Evolutionary conservation across 2,113 vertebrate species (phyloP), one percentile per base, ranked within the genome.

Genomic region (Stigmatopora argus): DNA sequence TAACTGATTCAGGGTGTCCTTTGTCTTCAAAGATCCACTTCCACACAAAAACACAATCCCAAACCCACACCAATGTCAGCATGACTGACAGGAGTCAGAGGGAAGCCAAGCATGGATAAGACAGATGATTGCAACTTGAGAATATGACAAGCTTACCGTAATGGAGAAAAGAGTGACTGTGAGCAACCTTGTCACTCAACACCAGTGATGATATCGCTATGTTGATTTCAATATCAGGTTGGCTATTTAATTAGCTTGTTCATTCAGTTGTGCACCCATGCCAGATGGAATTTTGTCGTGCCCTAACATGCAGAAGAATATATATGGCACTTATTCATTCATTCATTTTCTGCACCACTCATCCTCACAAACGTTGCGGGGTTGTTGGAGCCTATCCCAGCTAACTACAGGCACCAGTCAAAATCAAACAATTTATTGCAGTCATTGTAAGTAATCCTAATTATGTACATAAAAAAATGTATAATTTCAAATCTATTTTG

Each of bases 91-190:
- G 61, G 70, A 61, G 56, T 78, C 78, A 75, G 64, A 67, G 2
- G 71, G 69, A 73, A 69, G 56, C 57, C 49, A 38, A 45, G 72
- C 15, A n/a, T 66, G 75, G 68, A 71, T 62, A 72, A 65, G 76
- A 77, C 80, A 77, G 67, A 72, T 31, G 55, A 80, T 70, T 46
- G 64, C 17, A 73, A 72, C 72, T 74, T 21, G 6, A 72, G 72
- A 68, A 78, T 80, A 64, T 75, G 78, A 76, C 73, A 67, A 74
- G 69, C 66, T 78, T 56, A 79, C 65, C 65, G 72, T 65, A 53
- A 71, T 6, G 58, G 61, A 69, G 53, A 41, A 41, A 70, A 34
- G 26, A 69, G 56, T 53, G 67, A 58, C 10, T n/a, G 19, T 18
- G 23, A 60, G 55, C 2, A 26, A 6, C 47, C 53, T 6, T 69